A percentile compares a stretch with the other conserved stretches of the same genome.
phyloP scores from a whole-genome alignment of 1,140 invertebrate genomes.

The Archegozetes longisetosus region DNA sequence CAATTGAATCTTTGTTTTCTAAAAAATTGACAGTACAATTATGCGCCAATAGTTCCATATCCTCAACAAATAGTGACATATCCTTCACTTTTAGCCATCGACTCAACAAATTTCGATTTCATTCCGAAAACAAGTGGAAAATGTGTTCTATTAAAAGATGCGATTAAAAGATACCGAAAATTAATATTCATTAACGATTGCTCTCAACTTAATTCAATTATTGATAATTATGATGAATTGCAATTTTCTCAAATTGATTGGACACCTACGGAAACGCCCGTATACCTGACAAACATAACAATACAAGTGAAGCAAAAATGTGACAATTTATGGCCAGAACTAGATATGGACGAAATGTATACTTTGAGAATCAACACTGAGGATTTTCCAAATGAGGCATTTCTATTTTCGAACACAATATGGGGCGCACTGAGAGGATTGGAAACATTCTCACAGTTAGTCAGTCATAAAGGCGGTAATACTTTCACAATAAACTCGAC shows the following conservation, averaged over 20 bases:
- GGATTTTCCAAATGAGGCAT: conserved; percentile 14
- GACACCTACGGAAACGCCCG: conserved; percentile 17
- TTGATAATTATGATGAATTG: background rate
- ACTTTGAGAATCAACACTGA: conserved; percentile 15
- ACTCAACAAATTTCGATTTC: conserved; percentile 23
- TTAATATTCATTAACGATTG: background rate
- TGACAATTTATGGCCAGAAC: conserved; percentile 31
- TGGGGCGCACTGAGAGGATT: conserved; percentile 31
- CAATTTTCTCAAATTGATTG: background rate
- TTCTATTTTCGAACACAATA: conserved; percentile 19
- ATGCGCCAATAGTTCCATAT: background rate
- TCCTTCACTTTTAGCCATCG: background rate
- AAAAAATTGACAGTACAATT: no score
- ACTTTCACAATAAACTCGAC: conserved; percentile 34
- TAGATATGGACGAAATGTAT: conserved; percentile 45
- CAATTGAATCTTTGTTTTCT: no score
- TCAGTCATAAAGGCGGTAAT: conserved; percentile 21
- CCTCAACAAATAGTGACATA: background rate
- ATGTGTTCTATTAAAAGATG: background rate
- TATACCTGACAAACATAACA: conserved; percentile 23
- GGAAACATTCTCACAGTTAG: conserved; percentile 31
- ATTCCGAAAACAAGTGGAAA: conserved; percentile 3
- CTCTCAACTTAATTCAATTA: background rate
- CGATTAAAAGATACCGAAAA: background rate
- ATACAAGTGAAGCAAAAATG: conserved; percentile 33